Evolutionary conservation across 1,140 invertebrate species (phyloP).

Genomic region (Drosophila ironensis): DNA sequence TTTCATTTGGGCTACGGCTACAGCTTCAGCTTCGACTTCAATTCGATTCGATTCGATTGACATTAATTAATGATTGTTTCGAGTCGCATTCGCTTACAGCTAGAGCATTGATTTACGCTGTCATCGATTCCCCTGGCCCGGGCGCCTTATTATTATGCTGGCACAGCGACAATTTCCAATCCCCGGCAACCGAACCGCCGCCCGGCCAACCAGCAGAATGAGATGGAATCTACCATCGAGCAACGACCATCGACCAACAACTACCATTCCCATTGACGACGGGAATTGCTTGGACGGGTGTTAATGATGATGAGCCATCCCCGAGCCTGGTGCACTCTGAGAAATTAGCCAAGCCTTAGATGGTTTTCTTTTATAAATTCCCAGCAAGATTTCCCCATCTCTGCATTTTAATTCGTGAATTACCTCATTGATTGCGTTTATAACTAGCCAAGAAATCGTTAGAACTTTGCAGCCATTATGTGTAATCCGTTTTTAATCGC

Average conservation of each 20-base stretch:
- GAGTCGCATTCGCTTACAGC: constrained; percentile 48
- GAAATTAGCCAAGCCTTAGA: too few species aligned
- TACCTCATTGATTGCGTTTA: too few species aligned
- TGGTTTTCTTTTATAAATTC: too few species aligned
- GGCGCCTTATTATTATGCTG: constrained; percentile 72
- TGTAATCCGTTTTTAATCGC: not conserved
- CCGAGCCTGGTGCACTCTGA: constrained; percentile 18
- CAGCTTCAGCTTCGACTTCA: too few species aligned
- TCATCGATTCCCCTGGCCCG: constrained; percentile 60
- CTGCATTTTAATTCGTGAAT: too few species aligned
- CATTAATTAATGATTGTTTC: constrained; percentile 80
- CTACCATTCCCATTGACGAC: constrained; percentile 28
- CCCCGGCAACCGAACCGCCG: constrained; percentile 5
- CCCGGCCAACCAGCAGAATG: constrained; percentile 24
- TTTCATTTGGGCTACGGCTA: too few species aligned
- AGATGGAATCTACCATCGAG: not conserved
- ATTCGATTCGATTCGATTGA: constrained; percentile 72
- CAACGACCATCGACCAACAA: too few species aligned
- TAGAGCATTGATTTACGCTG: constrained; percentile 70
- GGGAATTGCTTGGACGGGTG: constrained; percentile 59
- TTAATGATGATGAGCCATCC: constrained; percentile 73
- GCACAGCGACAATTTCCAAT: constrained; percentile 61
- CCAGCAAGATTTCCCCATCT: too few species aligned
- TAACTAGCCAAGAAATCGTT: too few species aligned
- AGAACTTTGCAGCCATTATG: not conserved